Evolutionary conservation across 2,113 vertebrate species (phyloP).

Genomic region (Plecturocebus donacophilus): DNA sequence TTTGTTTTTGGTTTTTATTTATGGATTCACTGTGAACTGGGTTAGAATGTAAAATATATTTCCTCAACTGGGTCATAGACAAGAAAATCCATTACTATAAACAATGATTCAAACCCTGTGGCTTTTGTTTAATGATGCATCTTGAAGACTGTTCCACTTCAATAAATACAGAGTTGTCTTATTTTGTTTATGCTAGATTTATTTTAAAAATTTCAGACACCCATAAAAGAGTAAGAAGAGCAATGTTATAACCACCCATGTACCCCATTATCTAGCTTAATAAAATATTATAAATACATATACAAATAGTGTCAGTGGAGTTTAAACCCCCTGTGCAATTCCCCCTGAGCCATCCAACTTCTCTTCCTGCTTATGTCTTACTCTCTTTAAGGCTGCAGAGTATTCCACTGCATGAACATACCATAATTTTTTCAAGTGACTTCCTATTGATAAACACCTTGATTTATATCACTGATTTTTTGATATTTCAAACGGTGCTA

Average conservation of each 20-base stretch:
- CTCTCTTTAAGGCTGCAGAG: not conserved
- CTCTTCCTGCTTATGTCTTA: not conserved
- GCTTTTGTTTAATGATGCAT: conserved; percentile 38
- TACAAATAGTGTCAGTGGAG: not conserved
- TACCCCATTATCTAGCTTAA: not conserved
- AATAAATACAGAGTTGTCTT: not conserved
- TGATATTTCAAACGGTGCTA: conserved; percentile 28
- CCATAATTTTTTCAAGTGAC: not conserved
- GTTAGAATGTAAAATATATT: conserved; percentile 20
- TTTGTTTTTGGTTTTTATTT: conserved; percentile 22
- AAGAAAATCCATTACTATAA: not conserved
- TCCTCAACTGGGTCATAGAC: not conserved
- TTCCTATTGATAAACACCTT: not conserved
- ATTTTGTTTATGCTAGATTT: not conserved
- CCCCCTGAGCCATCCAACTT: not conserved
- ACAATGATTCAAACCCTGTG: not conserved
- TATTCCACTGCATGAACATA: not conserved
- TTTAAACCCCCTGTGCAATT: not conserved
- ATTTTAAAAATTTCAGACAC: conserved; percentile 4
- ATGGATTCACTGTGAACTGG: not conserved
- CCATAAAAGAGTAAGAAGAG: not conserved
- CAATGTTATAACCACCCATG: not conserved
- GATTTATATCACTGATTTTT: not conserved
- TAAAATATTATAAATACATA: not conserved
- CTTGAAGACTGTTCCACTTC: conserved; percentile 3